phyloP scores from a whole-genome alignment of 2,113 vertebrate genomes.

The Malurus cyaneus region DNA sequence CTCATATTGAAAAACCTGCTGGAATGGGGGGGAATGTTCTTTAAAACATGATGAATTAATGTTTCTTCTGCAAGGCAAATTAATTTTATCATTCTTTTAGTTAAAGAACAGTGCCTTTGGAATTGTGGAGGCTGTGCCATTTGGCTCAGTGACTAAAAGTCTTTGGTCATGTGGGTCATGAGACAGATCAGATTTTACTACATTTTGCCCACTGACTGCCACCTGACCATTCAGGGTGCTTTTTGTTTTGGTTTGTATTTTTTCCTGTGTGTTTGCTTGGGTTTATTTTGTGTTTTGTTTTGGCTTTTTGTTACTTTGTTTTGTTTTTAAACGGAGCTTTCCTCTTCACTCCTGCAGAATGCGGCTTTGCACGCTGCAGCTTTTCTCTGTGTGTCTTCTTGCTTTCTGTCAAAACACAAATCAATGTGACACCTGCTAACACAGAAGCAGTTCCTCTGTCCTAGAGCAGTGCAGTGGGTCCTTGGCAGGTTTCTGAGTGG shows the following conservation, averaged over 20 bases:
- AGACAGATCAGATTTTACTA: neutral
- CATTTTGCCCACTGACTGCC: neutral
- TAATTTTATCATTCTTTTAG: neutral
- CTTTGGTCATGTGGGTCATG: neutral
- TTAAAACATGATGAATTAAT: neutral
- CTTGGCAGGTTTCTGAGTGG: neutral
- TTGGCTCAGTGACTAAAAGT: neutral
- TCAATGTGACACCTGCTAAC: neutral
- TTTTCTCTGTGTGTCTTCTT: neutral
- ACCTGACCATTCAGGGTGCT: neutral
- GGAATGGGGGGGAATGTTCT: neutral
- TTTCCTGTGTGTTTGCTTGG: neutral
- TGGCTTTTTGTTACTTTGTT: fast-evolving
- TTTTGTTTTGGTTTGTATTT: neutral
- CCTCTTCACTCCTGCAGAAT: neutral
- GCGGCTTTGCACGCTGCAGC: fast-evolving
- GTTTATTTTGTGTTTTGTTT: neutral
- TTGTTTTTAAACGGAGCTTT: neutral
- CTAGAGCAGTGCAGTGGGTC: neutral
- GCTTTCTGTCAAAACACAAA: neutral
- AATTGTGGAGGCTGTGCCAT: neutral
- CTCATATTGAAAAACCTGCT: neutral
- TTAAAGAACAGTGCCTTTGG: neutral
- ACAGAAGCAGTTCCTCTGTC: neutral
- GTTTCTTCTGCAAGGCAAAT: neutral